Evolutionary conservation across 1,140 invertebrate genomes (phyloP).

Genomic region (Aphaenogaster floridana): DNA sequence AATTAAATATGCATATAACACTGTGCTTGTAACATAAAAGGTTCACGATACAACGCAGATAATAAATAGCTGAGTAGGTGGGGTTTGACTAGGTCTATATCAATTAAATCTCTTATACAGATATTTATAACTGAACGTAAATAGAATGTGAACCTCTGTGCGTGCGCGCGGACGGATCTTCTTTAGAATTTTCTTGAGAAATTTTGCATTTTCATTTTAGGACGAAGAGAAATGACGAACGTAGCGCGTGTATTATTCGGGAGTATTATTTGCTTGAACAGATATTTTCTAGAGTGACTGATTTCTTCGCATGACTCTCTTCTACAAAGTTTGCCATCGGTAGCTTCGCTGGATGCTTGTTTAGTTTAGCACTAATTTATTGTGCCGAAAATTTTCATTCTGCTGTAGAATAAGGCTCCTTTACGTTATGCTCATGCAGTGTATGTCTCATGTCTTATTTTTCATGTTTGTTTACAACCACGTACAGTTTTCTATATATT

Average conservation of each 20-base stretch:
- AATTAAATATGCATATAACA: constrained; percentile 32
- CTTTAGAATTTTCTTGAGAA: constrained; percentile 40
- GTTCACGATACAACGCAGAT: constrained; percentile 24
- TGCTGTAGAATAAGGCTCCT: constrained; percentile 82
- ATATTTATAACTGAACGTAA: constrained; percentile 55
- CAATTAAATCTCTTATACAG: constrained; percentile 48
- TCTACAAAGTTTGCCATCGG: constrained; percentile 84
- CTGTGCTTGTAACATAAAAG: constrained; percentile 4
- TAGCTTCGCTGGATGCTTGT: constrained; percentile 87
- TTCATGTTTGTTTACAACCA: constrained; percentile 81
- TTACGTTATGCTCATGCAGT: constrained; percentile 86
- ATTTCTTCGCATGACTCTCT: constrained; percentile 85
- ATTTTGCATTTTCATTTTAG: constrained; percentile 61
- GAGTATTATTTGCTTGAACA: constrained; percentile 74
- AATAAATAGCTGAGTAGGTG: constrained; percentile 56
- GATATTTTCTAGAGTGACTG: constrained; percentile 77
- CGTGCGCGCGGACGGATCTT: constrained; percentile 35
- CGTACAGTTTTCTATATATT: constrained; percentile 68
- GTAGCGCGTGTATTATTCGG: neutral
- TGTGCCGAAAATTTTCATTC: constrained; percentile 83
- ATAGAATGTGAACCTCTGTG: constrained; percentile 53
- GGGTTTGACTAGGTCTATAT: constrained; percentile 32
- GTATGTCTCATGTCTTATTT: constrained; percentile 87
- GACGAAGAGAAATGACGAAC: constrained; percentile 34
- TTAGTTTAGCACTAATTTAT: constrained; percentile 86